phyloP scores from a whole-genome alignment of 2,888 invertebrate species.

The Panorpa germanica region DNA sequence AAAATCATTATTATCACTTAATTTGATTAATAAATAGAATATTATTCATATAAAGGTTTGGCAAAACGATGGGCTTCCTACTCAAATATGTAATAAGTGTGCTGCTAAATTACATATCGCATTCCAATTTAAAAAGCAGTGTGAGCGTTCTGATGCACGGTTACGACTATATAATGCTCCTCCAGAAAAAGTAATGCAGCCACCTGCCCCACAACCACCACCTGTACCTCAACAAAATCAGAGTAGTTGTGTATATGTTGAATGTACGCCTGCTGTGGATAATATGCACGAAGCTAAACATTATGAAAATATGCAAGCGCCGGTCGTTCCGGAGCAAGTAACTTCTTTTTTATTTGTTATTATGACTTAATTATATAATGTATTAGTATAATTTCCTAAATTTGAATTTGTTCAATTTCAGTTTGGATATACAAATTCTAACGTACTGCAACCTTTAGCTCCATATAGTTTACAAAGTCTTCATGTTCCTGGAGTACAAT shows the following conservation, averaged over 20 bases:
- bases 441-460: slow-evolving; percentile 16
- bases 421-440: too few relatives aligned
- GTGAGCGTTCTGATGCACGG: slow-evolving; percentile 26
- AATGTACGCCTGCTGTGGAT: slow-evolving; percentile 15
- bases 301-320: slow-evolving; percentile 14
- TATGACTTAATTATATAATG: too few relatives aligned
- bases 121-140: slow-evolving; percentile 26
- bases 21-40: slow-evolving; percentile 1
- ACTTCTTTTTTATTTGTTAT: too few relatives aligned
- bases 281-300: slow-evolving; percentile 15
- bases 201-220: slow-evolving; percentile 9
- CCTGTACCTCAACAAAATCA: slow-evolving; percentile 11
- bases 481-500: slow-evolving; percentile 11
- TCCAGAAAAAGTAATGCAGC: slow-evolving; percentile 12
- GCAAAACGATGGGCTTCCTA: slow-evolving; percentile 26
- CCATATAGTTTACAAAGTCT: slow-evolving; percentile 19
- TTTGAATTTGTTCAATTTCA: too few relatives aligned
- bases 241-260: slow-evolving; percentile 20
- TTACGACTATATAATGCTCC: slow-evolving; percentile 20
- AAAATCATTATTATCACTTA: slow-evolving; percentile 1
- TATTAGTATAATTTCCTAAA: too few relatives aligned
- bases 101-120: slow-evolving; percentile 25
- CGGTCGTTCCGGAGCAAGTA: too few relatives aligned
- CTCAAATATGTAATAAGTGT: slow-evolving; percentile 26
- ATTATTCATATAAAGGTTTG: slow-evolving; percentile 20